Percentiles rank a stretch among this genome's conserved stretches.
Evolutionary conservation across 2,888 invertebrate genomes (phyloP).

Genomic region (Macroteleia sp.): DNA sequence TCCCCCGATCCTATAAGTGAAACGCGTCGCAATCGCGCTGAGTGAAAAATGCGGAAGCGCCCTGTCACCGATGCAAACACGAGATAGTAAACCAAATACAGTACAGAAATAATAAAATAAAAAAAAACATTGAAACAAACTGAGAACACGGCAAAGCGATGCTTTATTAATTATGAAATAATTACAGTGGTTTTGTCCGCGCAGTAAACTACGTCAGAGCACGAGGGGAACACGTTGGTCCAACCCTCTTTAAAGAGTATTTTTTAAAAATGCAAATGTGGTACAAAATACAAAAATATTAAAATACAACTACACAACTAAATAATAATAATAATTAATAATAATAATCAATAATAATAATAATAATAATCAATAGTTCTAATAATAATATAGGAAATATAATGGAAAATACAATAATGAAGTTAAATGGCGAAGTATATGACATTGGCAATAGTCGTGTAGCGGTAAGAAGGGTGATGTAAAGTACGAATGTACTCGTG

Average conservation of each 20-base stretch:
- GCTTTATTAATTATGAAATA: constrained; percentile 55
- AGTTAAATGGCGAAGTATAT: constrained; percentile 49
- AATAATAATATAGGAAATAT: constrained; percentile 49
- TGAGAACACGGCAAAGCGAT: constrained; percentile 46
- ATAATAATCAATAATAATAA: constrained; percentile 50
- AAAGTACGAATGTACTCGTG: constrained; percentile 29
- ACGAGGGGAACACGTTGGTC: constrained; percentile 1
- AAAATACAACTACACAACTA: constrained; percentile 63
- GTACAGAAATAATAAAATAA: constrained; percentile 12
- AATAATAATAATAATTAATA: constrained; percentile 50
- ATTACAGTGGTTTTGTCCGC: constrained; percentile 49
- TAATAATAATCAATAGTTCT: constrained; percentile 49
- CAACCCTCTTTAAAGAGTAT: constrained; percentile 24
- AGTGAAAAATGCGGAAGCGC: constrained; percentile 54
- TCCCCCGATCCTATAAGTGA: background rate
- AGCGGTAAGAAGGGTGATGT: constrained; percentile 33
- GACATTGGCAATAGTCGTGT: constrained; percentile 48
- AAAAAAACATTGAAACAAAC: constrained; percentile 10
- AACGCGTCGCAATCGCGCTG: background rate
- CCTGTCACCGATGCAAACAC: constrained; percentile 57
- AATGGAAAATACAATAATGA: constrained; percentile 51
- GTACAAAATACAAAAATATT: constrained; percentile 61
- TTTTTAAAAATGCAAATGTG: constrained; percentile 53
- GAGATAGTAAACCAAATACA: constrained; percentile 39
- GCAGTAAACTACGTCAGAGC: constrained; percentile 44